A percentile compares a stretch with the other conserved stretches of the same genome.
Evolutionary conservation across 2,888 invertebrate species (phyloP).

Genomic region (Leptogaster cylindrica): DNA sequence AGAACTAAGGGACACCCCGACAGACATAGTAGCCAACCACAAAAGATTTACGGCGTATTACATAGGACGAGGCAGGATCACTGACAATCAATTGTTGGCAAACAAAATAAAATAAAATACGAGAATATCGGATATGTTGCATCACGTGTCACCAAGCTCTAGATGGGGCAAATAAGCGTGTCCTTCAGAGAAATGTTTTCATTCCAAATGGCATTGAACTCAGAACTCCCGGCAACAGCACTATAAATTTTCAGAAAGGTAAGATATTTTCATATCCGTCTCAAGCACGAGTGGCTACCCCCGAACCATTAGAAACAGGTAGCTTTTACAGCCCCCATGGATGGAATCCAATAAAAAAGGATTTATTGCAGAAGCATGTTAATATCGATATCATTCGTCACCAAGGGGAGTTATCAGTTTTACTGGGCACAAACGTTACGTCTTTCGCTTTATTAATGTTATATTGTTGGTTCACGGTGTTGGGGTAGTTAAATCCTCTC

Average conservation of each 20-base stretch:
- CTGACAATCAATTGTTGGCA: no score
- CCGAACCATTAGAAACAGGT: constrained; percentile 6
- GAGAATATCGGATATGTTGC: not conserved
- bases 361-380: constrained; percentile 28
- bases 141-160: not conserved
- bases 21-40: no score
- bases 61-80: no score
- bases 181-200: not conserved
- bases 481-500: constrained; percentile 21
- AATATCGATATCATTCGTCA: constrained; percentile 32
- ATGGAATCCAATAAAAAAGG: constrained; percentile 33
- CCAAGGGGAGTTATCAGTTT: constrained; percentile 10
- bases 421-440: constrained; percentile 4
- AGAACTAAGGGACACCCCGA: no score
- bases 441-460: constrained; percentile 19
- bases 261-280: constrained; percentile 21
- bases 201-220: not conserved
- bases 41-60: no score
- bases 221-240: not conserved
- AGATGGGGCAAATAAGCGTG: not conserved
- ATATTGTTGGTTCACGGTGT: constrained; percentile 16
- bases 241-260: constrained; percentile 16
- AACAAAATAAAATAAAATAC: not conserved
- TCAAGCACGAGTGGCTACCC: not conserved
- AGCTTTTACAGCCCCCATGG: not conserved